Percentiles rank a stretch among this genome's conserved stretches.
Conservation (phyloP, 2,888 invertebrate species). For the Pegoplata infirma region DNA sequence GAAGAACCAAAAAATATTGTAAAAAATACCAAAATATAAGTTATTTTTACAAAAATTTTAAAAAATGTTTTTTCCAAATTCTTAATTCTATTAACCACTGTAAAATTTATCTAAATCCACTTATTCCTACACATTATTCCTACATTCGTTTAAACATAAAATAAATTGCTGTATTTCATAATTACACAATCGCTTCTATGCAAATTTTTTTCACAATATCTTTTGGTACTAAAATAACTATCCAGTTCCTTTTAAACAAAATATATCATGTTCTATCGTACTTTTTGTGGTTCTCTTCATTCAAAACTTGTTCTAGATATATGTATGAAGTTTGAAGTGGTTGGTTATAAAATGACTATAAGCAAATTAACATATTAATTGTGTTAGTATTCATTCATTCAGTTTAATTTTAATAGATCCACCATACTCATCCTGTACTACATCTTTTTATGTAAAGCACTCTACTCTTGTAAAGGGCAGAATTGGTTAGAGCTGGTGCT, state of each 20-base stretch:
- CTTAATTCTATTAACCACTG: slow-evolving; percentile 22
- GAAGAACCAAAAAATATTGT: too few species aligned
- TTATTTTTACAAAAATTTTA: too few species aligned
- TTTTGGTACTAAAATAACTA: slow-evolving; percentile 4
- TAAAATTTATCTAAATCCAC: neutral
- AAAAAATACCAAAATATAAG: too few species aligned
- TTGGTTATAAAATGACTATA: slow-evolving; percentile 37
- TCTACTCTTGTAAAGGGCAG: too few species aligned
- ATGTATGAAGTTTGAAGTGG: slow-evolving; percentile 7
- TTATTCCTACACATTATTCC: neutral
- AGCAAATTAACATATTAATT: slow-evolving; percentile 63
- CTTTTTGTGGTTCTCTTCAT: neutral
- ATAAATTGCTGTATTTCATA: slow-evolving; percentile 29
- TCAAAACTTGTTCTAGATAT: slow-evolving; percentile 27
- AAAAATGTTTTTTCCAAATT: neutral
- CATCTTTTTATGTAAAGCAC: neutral
- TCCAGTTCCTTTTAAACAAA: neutral
- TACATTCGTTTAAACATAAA: slow-evolving; percentile 7
- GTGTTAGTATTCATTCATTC: slow-evolving; percentile 36
- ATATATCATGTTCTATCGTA: neutral
- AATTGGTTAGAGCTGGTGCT: too few species aligned
- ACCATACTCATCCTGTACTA: neutral
- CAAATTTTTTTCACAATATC: slow-evolving; percentile 20
- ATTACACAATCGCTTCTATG: slow-evolving; percentile 37
- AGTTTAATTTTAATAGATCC: slow-evolving; percentile 24